A percentile compares a stretch with the other conserved stretches of the same genome.
Conservation (phyloP, 2,113 vertebrate species). For the Emydura subglobosa region DNA sequence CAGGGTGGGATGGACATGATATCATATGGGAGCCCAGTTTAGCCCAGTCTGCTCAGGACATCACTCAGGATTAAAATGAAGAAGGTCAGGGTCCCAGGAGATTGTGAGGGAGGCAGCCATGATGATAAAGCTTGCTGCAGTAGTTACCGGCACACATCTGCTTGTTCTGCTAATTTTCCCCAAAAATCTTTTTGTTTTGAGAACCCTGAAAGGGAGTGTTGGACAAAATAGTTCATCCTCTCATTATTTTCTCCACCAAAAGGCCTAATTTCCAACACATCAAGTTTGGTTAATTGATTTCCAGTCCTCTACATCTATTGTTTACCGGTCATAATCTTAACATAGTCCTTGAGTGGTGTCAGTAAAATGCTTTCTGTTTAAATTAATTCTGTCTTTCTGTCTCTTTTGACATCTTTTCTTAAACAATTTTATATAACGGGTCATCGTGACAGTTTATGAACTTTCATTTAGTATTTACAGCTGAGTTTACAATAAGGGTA, state of each 20-base stretch:
- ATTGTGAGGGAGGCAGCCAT: not conserved
- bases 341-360: not conserved
- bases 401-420: not conserved
- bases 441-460: not conserved
- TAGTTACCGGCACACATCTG: not conserved
- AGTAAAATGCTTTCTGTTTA: not conserved
- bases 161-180: not conserved
- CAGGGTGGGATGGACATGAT: not conserved
- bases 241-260: not conserved
- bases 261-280: not conserved
- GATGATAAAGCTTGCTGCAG: not conserved
- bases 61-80: not conserved
- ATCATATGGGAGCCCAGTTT: not conserved
- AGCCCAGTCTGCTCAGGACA: not conserved
- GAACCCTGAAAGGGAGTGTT: not conserved
- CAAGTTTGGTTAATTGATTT: not conserved
- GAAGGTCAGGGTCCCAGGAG: not conserved
- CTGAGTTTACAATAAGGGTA: not conserved
- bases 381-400: not conserved
- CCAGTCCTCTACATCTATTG: not conserved
- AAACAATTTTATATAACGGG: not conserved
- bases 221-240: not conserved
- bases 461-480: not conserved
- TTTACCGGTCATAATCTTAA: not conserved
- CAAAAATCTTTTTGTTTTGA: not conserved